phyloP scores from a whole-genome alignment of 2,113 vertebrate genomes.

The Calyptommatus sinebrachiatus region DNA sequence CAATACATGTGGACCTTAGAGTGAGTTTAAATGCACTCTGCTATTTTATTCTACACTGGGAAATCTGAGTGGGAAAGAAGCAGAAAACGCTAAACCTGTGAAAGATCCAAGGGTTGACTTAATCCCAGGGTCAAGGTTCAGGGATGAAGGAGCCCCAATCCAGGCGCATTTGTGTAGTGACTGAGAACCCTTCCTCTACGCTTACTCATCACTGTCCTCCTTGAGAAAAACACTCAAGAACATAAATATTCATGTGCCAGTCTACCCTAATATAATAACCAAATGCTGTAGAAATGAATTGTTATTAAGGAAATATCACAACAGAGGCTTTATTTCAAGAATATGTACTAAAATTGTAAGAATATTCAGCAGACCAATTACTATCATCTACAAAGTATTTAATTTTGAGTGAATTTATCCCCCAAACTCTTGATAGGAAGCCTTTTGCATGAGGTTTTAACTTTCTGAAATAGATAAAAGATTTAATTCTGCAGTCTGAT shows the following conservation, averaged over 20 bases:
- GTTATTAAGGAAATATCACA: not conserved
- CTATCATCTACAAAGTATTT: not conserved
- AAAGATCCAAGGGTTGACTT: not conserved
- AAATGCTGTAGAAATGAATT: not conserved
- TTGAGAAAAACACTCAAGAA: constrained; percentile 45
- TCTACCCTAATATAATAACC: constrained; percentile 19
- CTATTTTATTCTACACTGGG: not conserved
- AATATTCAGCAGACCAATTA: not conserved
- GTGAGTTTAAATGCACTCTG: constrained; percentile 10
- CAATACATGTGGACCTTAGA: no score
- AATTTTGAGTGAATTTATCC: not conserved
- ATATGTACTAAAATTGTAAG: not conserved
- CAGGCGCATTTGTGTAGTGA: not conserved
- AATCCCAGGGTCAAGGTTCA: not conserved
- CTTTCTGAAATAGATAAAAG: not conserved
- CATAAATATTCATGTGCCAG: constrained; percentile 33
- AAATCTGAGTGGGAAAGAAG: constrained; percentile 29
- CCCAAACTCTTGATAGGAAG: not conserved
- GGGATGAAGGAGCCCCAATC: not conserved
- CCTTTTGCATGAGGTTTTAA: not conserved
- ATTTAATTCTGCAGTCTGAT: not conserved
- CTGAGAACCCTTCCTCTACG: constrained; percentile 22
- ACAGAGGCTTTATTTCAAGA: not conserved
- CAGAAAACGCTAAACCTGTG: not conserved
- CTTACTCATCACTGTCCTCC: constrained; percentile 55